Evolutionary conservation across 2,888 invertebrate species (phyloP).

Genomic region (Chloroclysta siterata): DNA sequence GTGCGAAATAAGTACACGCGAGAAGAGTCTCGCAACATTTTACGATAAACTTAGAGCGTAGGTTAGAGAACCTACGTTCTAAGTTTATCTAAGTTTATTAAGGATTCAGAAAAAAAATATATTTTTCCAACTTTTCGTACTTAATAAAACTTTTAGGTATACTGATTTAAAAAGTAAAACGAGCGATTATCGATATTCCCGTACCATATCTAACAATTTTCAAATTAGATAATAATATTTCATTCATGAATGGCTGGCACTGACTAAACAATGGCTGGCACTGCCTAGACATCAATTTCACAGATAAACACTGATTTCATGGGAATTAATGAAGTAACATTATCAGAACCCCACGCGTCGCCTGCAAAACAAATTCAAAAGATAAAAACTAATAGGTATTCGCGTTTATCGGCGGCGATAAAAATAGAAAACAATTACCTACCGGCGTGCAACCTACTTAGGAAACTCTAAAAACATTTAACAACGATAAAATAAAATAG

Average conservation of each 20-base stretch:
- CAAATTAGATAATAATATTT: background rate
- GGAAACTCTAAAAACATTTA: constrained; percentile 38
- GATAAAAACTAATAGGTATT: constrained; percentile 27
- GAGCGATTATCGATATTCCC: too few relatives aligned
- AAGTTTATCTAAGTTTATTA: too few relatives aligned
- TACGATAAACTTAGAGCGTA: too few relatives aligned
- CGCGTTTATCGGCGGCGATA: constrained; percentile 33
- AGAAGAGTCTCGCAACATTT: too few relatives aligned
- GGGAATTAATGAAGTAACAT: constrained; percentile 26
- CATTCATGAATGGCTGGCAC: constrained; percentile 18
- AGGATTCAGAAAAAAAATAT: too few relatives aligned
- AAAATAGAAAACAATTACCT: constrained; percentile 38
- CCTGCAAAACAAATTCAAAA: constrained; percentile 25
- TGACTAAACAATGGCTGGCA: constrained; percentile 13
- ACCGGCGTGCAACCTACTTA: constrained; percentile 32
- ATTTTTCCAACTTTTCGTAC: too few relatives aligned
- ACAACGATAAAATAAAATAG: constrained; percentile 49
- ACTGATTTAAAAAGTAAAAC: too few relatives aligned
- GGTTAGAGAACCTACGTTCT: too few relatives aligned
- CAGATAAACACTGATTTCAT: constrained; percentile 18
- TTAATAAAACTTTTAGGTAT: too few relatives aligned
- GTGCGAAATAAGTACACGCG: too few relatives aligned
- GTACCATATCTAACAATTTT: too few relatives aligned
- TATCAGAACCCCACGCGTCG: constrained; percentile 41
- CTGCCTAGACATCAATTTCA: constrained; percentile 23